Evolutionary conservation across 1,140 invertebrate species (phyloP).

Genomic region (Magallana gigas): DNA sequence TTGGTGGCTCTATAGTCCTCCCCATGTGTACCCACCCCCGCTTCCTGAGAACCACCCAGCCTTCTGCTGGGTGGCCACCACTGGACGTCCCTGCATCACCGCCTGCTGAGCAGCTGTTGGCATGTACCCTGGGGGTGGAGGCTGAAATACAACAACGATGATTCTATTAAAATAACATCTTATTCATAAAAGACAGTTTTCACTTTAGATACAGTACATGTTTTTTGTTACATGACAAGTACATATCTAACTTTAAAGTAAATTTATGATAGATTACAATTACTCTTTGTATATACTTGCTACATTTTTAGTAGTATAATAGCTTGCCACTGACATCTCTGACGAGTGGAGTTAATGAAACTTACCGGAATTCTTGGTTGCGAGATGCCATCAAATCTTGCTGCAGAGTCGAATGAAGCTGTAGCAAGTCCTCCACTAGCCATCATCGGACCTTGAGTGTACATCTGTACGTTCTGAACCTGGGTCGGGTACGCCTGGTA

Average conservation of each 20-base stretch:
- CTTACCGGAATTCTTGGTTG: slow-evolving; percentile 53
- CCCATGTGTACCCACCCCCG: slow-evolving; percentile 34
- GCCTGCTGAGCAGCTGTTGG: slow-evolving; percentile 50
- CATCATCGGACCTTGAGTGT: not conserved
- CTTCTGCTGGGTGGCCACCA: slow-evolving; percentile 40
- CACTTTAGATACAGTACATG: too few relatives aligned
- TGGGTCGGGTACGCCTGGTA: not conserved
- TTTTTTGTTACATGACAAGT: too few relatives aligned
- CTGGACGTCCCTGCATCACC: slow-evolving; percentile 46
- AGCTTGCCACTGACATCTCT: too few relatives aligned
- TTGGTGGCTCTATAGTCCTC: slow-evolving; percentile 29
- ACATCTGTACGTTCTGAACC: not conserved
- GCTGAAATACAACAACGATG: slow-evolving; percentile 40
- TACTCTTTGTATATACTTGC: too few relatives aligned
- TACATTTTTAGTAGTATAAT: too few relatives aligned
- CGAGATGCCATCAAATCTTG: slow-evolving; percentile 51
- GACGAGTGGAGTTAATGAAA: not conserved
- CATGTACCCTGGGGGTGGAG: slow-evolving; percentile 45
- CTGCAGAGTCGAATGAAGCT: slow-evolving; percentile 42
- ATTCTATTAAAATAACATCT: too few relatives aligned
- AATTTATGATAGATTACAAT: too few relatives aligned
- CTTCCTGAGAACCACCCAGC: slow-evolving; percentile 32
- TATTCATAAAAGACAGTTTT: too few relatives aligned
- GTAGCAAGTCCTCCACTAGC: not conserved
- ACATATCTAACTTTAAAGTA: too few relatives aligned